Evolutionary conservation across 2,113 vertebrate species (phyloP).

Genomic region (Pristiophorus japonicus): DNA sequence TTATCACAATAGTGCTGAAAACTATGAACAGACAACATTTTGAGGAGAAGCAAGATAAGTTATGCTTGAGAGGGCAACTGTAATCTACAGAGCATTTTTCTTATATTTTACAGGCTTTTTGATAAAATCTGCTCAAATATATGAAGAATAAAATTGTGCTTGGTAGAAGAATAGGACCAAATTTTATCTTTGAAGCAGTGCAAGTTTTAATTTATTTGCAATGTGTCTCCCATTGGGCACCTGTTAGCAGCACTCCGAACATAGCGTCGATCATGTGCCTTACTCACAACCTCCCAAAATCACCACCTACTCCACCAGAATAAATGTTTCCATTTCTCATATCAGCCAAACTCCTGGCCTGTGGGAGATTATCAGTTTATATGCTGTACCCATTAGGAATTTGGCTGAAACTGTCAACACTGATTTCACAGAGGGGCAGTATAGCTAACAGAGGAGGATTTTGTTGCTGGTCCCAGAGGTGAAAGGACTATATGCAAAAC

Average conservation of each 20-base stretch:
- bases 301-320: background rate
- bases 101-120: background rate
- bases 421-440: background rate
- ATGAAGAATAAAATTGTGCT: background rate
- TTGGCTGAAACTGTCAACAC: background rate
- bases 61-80: no score
- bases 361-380: no score
- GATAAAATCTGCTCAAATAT: background rate
- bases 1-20: background rate
- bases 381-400: background rate
- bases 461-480: background rate
- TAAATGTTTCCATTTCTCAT: background rate
- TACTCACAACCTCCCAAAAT: background rate
- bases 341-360: no score
- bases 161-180: background rate
- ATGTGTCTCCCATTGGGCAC: background rate
- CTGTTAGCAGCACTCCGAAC: no score
- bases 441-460: background rate
- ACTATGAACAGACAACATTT: background rate
- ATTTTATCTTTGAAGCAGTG: background rate
- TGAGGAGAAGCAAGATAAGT: background rate
- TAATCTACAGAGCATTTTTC: background rate
- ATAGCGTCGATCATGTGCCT: background rate
- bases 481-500: background rate
- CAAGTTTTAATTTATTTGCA: background rate